Evolutionary conservation across 1,140 invertebrate species (phyloP), one percentile per base, ranked within the genome.

Genomic region (Calosoma granatense): DNA sequence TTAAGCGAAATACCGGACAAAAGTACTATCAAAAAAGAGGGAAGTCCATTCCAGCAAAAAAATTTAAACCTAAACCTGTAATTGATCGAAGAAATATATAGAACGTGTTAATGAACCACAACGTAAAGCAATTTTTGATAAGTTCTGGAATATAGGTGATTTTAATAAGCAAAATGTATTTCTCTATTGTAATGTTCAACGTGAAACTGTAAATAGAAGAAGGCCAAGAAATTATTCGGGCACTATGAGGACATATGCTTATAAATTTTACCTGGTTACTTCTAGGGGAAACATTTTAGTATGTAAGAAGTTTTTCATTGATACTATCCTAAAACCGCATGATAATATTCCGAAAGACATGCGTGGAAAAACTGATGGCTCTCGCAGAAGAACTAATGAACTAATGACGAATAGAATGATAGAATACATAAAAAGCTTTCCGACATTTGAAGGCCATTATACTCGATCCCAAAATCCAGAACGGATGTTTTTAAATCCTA

Each of bases 401-500:
- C 55, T 54, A 60, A 1, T 56, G 52, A 62, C 56, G 11, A 61
- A 61, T 58, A 54, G 59, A 53, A 58, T 64, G 52, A 59, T 55
- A 59, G 56, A 64, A 17, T 56, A 66, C 51, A 65, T 60, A 54
- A 59, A 59, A 61, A 59, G 53, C 20, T 64, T 64, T 60, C 61
- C 58, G 15, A 54, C 53, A 57, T 64, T 61, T 63, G 51, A 63
- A 61, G 55, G 55, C 54, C 61, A 66, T 51, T 66, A 62, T 60
- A 64, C 58, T 54, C 56, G 61, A 59, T 61, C 58, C 1, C 58
- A 64, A 55, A 65, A 65, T 60, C 57, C 58, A 61, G 39, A 63
- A 53, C 43, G 61, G 53, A 62, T 11, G 52, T 66, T 57, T 53
- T 56, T 66, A 43, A 59, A 58, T 62, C 15, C 57, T 59, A 57